These are phyloP conservation scores for Bothrops jararaca DNA, from an alignment of 2,113 vertebrate genomes.

Conservation along the genomic window DNA sequence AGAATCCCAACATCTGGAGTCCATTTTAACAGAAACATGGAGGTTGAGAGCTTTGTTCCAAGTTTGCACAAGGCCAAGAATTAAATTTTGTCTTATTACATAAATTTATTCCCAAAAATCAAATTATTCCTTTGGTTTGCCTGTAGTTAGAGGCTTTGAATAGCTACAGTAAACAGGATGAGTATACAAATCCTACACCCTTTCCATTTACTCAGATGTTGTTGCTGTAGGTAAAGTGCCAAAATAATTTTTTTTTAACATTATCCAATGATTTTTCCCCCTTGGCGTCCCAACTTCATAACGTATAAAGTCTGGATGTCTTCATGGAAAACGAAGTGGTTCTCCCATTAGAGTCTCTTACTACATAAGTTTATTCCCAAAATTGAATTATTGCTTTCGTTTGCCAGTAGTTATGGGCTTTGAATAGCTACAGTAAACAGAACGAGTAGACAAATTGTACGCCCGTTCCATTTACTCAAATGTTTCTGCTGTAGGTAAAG, in stretches of 20 bases:
- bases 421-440: too few relatives aligned
- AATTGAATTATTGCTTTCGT: too few relatives aligned
- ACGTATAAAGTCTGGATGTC: too few relatives aligned
- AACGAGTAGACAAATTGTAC: too few relatives aligned
- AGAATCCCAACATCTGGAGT: conserved; percentile 37
- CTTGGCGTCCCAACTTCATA: too few relatives aligned
- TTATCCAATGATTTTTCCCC: too few relatives aligned
- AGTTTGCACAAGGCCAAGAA: conserved; percentile 48
- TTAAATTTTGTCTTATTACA: conserved; percentile 52
- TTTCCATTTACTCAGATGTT: neutral
- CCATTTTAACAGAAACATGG: conserved; percentile 47
- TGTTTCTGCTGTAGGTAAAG: conserved; percentile 46
- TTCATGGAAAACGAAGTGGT: too few relatives aligned
- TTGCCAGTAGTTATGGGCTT: too few relatives aligned
- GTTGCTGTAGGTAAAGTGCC: neutral
- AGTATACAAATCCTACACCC: neutral
- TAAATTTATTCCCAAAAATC: conserved; percentile 33
- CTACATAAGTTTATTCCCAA: too few relatives aligned
- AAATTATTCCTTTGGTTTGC: conserved; percentile 50
- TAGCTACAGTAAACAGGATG: conserved; percentile 35
- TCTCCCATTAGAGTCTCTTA: too few relatives aligned
- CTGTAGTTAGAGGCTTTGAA: conserved; percentile 49
- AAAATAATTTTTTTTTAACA: too few relatives aligned
- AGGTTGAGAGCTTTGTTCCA: conserved; percentile 18
- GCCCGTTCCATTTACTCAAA: neutral